Evolutionary conservation across 2,113 vertebrate genomes (phyloP), one percentile per base, ranked within the genome.

Genomic region (Cepphus grylle): DNA sequence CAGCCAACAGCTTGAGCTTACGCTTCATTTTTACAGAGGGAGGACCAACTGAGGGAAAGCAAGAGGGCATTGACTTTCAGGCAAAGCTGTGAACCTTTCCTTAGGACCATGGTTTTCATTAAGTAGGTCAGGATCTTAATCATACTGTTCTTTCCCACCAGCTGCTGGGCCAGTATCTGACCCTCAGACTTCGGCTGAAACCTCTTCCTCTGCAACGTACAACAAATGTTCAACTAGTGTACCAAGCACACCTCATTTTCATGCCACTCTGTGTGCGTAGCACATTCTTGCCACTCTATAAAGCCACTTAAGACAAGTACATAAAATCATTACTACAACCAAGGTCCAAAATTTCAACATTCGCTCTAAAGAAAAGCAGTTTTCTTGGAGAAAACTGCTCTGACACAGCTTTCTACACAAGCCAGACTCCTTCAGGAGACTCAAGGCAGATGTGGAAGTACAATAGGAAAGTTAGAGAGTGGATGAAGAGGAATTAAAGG

Each of bases 251-350:
- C n/a, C 43, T 49, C n/a, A 15, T 62, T 45, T 82, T 52, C 3
- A 0, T 30, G 5, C 16, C 29, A 12, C 34, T 40, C 25, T 21
- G 12, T 11, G 10, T 3, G 5, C 3, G 8, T 1, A 3, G n/a
- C 18, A 40, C 26, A 11, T 56, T 30, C 59, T 19, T 36, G 6
- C 5, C 9, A 5, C 58, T 78, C 36, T 15, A 12, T 18, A 82
- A 52, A 73, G 43, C 43, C 29, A 78, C 34, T 9, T 25, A 27
- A 52, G 42, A 18, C 6, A 67, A n/a, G 38, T 21, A 36, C 3
- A 10, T 27, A 19, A 70, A 69, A 29, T 19, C 55, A 47, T 34
- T 42, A 40, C 34, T 8, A 42, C 49, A 58, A 14, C 23, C 40
- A 11, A 59, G 27, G n/a, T 15, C 49, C 8, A 25, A 55, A 59